phyloP scores from a whole-genome alignment of 2,888 invertebrate genomes.

The Pollenia amentaria region DNA sequence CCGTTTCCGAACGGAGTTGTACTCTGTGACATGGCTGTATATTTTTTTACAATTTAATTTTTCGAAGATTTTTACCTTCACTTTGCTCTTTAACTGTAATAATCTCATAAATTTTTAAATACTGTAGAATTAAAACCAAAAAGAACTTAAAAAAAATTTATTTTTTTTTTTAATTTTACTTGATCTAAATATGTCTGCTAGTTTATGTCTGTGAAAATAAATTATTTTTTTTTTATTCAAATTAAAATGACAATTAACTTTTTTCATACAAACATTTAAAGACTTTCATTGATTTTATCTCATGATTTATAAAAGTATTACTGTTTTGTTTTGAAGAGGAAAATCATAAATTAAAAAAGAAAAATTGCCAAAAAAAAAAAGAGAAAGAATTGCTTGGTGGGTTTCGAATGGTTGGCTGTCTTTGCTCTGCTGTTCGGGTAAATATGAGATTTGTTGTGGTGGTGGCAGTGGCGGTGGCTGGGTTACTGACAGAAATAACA shows the following conservation, averaged over 20 bases:
- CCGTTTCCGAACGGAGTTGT: too few species aligned
- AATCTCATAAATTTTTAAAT: background rate
- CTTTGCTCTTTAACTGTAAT: background rate
- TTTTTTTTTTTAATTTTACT: constrained; percentile 24
- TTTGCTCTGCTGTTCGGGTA: constrained; percentile 3
- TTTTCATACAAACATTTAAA: constrained; percentile 15
- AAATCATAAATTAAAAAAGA: constrained; percentile 9
- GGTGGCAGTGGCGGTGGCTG: constrained; percentile 11
- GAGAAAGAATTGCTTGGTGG: constrained; percentile 41
- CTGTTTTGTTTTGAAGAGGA: background rate
- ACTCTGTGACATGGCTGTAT: too few species aligned
- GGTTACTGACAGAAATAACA: background rate
- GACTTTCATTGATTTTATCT: constrained; percentile 61
- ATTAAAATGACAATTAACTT: constrained; percentile 65
- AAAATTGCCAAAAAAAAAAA: constrained; percentile 20
- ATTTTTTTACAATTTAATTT: background rate
- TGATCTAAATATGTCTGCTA: constrained; percentile 64
- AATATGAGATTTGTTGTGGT: background rate
- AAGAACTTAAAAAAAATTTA: constrained; percentile 17
- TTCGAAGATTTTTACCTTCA: too few species aligned
- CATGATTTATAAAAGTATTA: background rate
- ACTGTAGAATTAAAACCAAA: background rate
- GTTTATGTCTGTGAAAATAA: constrained; percentile 32
- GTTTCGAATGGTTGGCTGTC: constrained; percentile 14
- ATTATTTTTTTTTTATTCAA: constrained; percentile 23